A percentile compares a stretch with the other conserved stretches of the same genome.
Evolutionary conservation across 2,113 vertebrate species (phyloP).

Genomic region (Promerops cafer): DNA sequence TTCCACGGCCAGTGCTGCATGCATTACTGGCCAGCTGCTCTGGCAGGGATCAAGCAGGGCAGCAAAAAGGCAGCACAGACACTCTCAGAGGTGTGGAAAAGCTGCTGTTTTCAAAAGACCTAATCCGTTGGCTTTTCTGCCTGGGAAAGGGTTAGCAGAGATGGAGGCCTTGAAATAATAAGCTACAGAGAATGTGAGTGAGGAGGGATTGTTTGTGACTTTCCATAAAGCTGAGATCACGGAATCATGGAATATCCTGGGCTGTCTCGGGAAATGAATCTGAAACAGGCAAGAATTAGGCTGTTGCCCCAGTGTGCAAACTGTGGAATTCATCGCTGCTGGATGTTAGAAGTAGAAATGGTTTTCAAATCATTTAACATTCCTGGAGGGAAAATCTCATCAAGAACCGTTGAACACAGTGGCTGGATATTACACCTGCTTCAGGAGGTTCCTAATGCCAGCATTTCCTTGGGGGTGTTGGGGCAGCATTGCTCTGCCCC

Average conservation of each 20-base stretch:
- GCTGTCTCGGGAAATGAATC: background rate
- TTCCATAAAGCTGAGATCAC: background rate
- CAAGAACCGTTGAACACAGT: background rate
- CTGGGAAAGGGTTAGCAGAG: background rate
- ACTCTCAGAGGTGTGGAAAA: background rate
- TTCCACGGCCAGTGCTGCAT: background rate
- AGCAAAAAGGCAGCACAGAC: background rate
- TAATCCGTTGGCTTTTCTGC: background rate
- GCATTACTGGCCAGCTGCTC: background rate
- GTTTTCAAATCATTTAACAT: background rate
- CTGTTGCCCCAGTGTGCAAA: background rate
- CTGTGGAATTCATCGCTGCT: accelerated
- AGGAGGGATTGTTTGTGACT: background rate
- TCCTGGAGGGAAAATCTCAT: background rate
- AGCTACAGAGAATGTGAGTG: background rate
- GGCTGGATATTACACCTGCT: background rate
- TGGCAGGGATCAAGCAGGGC: background rate
- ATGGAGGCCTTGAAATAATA: background rate
- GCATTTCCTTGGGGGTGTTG: background rate
- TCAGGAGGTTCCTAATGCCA: background rate
- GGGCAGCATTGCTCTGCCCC: background rate
- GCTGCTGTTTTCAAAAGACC: background rate
- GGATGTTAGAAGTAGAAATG: background rate
- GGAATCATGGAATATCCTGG: background rate
- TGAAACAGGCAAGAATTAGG: background rate